phyloP scores from a whole-genome alignment of 2,113 vertebrate genomes.

The Tympanuchus pallidicinctus region DNA sequence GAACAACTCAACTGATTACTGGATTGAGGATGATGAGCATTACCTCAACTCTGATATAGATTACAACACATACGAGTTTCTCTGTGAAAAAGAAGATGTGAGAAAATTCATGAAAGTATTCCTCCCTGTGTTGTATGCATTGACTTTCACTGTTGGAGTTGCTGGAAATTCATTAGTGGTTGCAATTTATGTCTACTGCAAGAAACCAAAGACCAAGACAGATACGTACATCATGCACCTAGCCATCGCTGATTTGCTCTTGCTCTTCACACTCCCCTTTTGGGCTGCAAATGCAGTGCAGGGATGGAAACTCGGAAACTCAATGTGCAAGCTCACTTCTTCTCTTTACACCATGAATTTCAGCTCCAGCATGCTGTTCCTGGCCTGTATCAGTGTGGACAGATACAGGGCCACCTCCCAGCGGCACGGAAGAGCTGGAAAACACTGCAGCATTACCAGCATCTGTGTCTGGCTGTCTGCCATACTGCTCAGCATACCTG shows the following conservation, averaged over 20 bases:
- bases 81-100: constrained; percentile 88
- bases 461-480: constrained; percentile 82
- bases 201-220: constrained; percentile 85
- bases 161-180: constrained; percentile 88
- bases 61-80: constrained; percentile 82
- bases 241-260: constrained; percentile 89
- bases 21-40: constrained; percentile 73
- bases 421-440: neutral
- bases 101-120: constrained; percentile 86
- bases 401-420: constrained; percentile 79
- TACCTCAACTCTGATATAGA: constrained; percentile 77
- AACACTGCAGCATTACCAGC: constrained; percentile 69
- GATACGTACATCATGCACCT: constrained; percentile 89
- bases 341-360: constrained; percentile 90
- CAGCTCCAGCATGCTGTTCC: constrained; percentile 90
- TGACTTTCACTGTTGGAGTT: constrained; percentile 84
- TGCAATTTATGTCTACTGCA: constrained; percentile 86
- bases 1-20: constrained; percentile 72
- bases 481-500: constrained; percentile 85
- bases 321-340: constrained; percentile 86
- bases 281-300: constrained; percentile 87
- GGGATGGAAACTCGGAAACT: constrained; percentile 87
- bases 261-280: constrained; percentile 91
- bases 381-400: constrained; percentile 93
- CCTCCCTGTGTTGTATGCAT: constrained; percentile 84